Evolutionary conservation across 2,113 vertebrate genomes (phyloP).

Genomic region (Chloebia gouldiae): DNA sequence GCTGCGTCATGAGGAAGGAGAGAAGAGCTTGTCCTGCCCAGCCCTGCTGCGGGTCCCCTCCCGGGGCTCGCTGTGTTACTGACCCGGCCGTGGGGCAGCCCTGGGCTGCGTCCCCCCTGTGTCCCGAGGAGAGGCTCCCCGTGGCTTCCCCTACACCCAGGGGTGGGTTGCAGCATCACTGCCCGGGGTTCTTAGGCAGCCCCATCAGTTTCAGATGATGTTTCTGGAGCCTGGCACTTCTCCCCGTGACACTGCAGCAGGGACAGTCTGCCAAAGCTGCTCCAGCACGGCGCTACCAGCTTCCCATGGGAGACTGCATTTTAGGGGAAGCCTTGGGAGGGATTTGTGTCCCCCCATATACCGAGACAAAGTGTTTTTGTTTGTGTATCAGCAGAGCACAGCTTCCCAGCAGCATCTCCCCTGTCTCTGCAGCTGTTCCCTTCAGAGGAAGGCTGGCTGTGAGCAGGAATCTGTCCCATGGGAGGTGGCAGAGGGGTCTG

Average conservation of each 20-base stretch:
- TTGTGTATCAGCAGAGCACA: neutral
- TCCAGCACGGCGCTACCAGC: accelerated
- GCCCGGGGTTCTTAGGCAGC: neutral
- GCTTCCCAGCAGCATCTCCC: neutral
- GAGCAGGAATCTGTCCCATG: neutral
- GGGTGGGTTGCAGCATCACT: neutral
- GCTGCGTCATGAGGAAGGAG: neutral
- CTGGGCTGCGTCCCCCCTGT: neutral
- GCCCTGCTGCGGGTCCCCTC: neutral
- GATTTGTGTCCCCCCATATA: accelerated
- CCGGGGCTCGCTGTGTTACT: neutral
- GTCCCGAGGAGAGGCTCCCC: neutral
- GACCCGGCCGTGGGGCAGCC: neutral
- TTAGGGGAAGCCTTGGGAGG: neutral
- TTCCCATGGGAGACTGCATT: neutral
- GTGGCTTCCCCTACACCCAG: no score
- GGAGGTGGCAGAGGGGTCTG: neutral
- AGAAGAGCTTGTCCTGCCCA: neutral
- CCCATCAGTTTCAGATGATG: neutral
- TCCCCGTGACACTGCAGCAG: neutral
- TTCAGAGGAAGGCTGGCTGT: neutral
- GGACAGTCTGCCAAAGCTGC: neutral
- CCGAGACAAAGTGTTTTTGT: accelerated
- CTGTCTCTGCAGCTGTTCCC: neutral
- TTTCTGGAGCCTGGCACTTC: neutral